These are phyloP conservation scores for Deroplatys truncata DNA, from an alignment of 2,888 invertebrate species.

Conservation along the genomic window DNA sequence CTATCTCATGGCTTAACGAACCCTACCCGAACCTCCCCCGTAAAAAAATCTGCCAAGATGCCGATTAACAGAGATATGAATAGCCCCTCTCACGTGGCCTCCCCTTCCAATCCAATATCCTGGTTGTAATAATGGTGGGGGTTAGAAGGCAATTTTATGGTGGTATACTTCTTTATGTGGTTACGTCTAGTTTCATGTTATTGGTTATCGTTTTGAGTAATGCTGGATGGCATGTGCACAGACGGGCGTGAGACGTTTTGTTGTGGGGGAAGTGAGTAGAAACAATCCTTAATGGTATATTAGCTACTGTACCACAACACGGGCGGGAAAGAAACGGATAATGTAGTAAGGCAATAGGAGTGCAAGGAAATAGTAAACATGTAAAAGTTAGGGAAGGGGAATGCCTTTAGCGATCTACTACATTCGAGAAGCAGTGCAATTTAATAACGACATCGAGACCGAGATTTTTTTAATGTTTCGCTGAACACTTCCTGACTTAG, in stretches of 20 bases:
- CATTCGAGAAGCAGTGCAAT: too few relatives aligned
- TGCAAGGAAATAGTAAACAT: too few relatives aligned
- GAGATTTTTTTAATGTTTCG: too few relatives aligned
- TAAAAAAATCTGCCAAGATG: not conserved
- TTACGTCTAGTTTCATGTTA: not conserved
- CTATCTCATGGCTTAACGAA: constrained; percentile 17
- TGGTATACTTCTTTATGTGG: not conserved
- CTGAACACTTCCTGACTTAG: too few relatives aligned
- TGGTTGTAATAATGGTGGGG: not conserved
- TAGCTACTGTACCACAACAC: too few relatives aligned
- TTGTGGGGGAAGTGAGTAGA: not conserved
- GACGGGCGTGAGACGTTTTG: not conserved
- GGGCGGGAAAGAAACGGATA: too few relatives aligned
- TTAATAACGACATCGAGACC: too few relatives aligned
- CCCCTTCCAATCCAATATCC: not conserved
- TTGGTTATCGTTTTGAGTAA: not conserved
- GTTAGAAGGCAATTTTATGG: not conserved
- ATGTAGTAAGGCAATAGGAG: too few relatives aligned
- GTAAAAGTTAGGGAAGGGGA: too few relatives aligned
- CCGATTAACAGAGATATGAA: constrained; percentile 11
- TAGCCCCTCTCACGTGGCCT: not conserved
- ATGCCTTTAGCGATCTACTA: too few relatives aligned
- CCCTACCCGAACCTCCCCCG: not conserved
- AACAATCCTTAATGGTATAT: too few relatives aligned
- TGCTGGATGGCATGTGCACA: not conserved